A percentile compares a stretch with the other conserved stretches of the same genome.
phyloP scores from a whole-genome alignment of 30 jellyfish, hydroid and myxozoan species.

The Turritopsis rubra region DNA sequence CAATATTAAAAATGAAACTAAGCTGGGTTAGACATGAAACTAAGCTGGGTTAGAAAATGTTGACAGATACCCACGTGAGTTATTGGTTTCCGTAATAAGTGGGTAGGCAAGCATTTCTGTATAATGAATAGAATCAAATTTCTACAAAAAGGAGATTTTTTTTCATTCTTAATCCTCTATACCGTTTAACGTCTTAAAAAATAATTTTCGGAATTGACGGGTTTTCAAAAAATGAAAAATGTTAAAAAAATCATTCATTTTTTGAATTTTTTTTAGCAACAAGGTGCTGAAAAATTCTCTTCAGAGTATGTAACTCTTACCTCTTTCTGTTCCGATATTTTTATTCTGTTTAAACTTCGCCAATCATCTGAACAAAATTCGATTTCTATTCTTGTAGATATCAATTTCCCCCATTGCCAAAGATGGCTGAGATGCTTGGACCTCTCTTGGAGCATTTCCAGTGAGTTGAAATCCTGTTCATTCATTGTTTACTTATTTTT shows the following conservation, averaged over 20 bases:
- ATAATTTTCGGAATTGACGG: too few species aligned
- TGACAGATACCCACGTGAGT: too few species aligned
- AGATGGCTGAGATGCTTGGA: constrained; percentile 88
- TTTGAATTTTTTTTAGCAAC: constrained; percentile 56
- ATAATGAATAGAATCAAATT: too few species aligned
- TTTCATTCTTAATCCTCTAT: too few species aligned
- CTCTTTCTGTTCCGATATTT: not conserved
- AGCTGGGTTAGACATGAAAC: too few species aligned
- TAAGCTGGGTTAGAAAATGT: too few species aligned
- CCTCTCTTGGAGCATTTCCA: constrained; percentile 87
- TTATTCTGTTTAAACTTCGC: not conserved
- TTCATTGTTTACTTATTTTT: not conserved
- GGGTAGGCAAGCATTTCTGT: too few species aligned
- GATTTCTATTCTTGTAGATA: constrained; percentile 45
- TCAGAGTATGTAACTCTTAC: constrained; percentile 56
- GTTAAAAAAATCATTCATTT: not conserved
- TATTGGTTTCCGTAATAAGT: too few species aligned
- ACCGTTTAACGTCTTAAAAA: too few species aligned
- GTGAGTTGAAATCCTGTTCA: constrained; percentile 35
- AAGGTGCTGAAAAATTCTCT: constrained; percentile 94
- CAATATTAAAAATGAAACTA: too few species aligned
- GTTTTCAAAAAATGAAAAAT: not conserved
- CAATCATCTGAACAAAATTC: not conserved
- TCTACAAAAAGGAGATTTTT: too few species aligned
- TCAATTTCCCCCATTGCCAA: constrained; percentile 73